Base-by-base conservation (phyloP, 2,797 vertebrate species). In the Micrastur ruficollis region DNA sequence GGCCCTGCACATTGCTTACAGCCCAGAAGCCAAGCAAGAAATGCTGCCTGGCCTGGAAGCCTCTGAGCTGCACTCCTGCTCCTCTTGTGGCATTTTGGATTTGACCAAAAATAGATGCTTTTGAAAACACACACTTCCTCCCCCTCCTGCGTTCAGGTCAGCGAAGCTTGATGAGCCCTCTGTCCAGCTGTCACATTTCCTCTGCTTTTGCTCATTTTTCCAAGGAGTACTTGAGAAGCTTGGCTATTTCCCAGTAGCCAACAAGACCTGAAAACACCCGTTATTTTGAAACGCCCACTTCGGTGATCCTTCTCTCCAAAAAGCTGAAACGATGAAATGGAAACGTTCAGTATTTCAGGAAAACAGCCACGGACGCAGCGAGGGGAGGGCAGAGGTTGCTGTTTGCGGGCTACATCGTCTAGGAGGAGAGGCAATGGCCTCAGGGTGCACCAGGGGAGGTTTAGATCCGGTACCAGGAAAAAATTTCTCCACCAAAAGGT, bases 1-100 rank as follows among this genome's bases (percentile, higher is more conserved):
- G 36, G 26, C 22, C 32, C 36, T 31, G 44, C 26, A 21, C 0
- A 1, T 9, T 34, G 40, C 17, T 80, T 29, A 63, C 0, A 0
- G 58, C 34, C 49, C 72, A 49, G 34, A 46, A 22, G 31, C 40
- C 72, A 75, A 61, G 27, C 27, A 27, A 16, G 29, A 46, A 26
- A 66, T 7, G 0, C 3, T 14, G 14, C 25, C 16, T 18, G 55
- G 40, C 14, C 52, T 59, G 31, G 22, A 62, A 74, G 44, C 1
- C 11, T 3, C 32, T 4, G 27, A 81, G 18, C 71, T 40, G 34
- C 3, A 3, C 32, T 55, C 42, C 14, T 9, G 29, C 67, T 61
- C 55, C 50, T 53, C 80, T 50, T 20, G 27, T 20, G 55, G n/a
- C 40, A 36, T 22, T 72, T 3, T 14, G 23, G 40, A 27, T 81